Evolutionary conservation across 2,888 invertebrate genomes (phyloP).

Genomic region (Scaptomyza reducta): DNA sequence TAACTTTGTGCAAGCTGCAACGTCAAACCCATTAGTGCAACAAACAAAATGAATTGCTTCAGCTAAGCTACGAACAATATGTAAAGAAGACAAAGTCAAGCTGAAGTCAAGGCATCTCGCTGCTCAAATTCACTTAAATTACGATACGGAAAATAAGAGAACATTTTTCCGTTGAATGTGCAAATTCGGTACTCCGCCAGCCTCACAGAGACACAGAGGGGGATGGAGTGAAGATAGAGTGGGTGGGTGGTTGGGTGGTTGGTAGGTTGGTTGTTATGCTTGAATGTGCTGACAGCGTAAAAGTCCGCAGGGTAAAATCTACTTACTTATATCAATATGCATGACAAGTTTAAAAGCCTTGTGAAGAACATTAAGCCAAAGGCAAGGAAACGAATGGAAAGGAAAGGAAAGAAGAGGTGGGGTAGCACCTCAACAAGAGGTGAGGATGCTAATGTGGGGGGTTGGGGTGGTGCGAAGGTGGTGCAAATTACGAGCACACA

Average conservation of each 20-base stretch:
- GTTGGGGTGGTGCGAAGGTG: not conserved
- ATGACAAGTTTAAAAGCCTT: constrained; percentile 73
- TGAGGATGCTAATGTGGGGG: not conserved
- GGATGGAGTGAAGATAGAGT: not conserved
- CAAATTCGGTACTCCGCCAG: constrained; percentile 38
- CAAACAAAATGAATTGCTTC: constrained; percentile 9
- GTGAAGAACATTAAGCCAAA: constrained; percentile 43
- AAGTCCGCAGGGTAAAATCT: constrained; percentile 61
- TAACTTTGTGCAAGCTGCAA: constrained; percentile 4
- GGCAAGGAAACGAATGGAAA: too few relatives aligned
- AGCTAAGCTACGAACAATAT: not conserved
- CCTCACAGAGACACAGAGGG: not conserved
- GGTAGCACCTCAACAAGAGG: constrained; percentile 1
- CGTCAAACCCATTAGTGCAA: not conserved
- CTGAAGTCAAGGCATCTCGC: constrained; percentile 33
- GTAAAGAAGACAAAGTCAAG: constrained; percentile 47
- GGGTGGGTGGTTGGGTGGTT: not conserved
- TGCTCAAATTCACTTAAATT: constrained; percentile 64
- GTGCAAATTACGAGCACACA: constrained; percentile 26
- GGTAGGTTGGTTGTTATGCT: not conserved
- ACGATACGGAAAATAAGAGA: constrained; percentile 54
- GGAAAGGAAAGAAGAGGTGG: constrained; percentile 4
- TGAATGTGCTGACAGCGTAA: constrained; percentile 62
- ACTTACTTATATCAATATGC: constrained; percentile 73
- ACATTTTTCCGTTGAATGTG: constrained; percentile 41